phyloP scores from a whole-genome alignment of 1,140 invertebrate genomes.

The Theocolax elegans region DNA sequence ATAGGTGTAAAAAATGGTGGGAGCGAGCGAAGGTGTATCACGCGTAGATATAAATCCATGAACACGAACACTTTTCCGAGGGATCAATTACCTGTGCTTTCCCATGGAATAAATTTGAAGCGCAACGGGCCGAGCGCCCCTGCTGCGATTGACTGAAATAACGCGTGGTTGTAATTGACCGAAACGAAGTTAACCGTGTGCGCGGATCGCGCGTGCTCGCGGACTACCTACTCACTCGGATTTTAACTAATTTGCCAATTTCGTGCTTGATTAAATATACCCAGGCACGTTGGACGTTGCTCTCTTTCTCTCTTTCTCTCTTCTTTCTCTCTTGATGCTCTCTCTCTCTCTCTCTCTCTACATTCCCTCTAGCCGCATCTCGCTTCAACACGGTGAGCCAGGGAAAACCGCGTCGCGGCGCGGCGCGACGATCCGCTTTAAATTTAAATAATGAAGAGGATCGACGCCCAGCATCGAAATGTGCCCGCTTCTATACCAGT shows the following conservation, averaged over 20 bases:
- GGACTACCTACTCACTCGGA: constrained; percentile 42
- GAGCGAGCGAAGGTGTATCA: no score
- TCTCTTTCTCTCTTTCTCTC: neutral
- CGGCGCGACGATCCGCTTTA: constrained; percentile 42
- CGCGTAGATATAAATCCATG: neutral
- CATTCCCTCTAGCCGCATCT: no score
- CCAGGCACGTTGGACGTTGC: constrained; percentile 37
- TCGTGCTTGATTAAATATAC: constrained; percentile 55
- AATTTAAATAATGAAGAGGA: constrained; percentile 44
- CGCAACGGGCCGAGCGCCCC: constrained; percentile 7
- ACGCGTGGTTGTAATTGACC: constrained; percentile 50
- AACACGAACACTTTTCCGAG: neutral
- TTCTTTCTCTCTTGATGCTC: neutral
- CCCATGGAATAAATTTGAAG: constrained; percentile 41
- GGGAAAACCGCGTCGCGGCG: no score
- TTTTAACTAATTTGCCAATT: constrained; percentile 60
- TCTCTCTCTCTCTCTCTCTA: constrained; percentile 19
- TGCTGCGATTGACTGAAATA: constrained; percentile 48
- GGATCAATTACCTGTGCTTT: constrained; percentile 31
- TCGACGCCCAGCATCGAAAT: neutral
- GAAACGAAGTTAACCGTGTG: constrained; percentile 47
- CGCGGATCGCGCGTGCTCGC: constrained; percentile 15
- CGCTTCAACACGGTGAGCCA: no score
- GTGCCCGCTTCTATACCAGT: neutral
- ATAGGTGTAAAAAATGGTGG: no score